These are phyloP conservation scores for Tricholauxania praeusta DNA, from an alignment of 2,888 invertebrate species.

Conservation along the genomic window DNA sequence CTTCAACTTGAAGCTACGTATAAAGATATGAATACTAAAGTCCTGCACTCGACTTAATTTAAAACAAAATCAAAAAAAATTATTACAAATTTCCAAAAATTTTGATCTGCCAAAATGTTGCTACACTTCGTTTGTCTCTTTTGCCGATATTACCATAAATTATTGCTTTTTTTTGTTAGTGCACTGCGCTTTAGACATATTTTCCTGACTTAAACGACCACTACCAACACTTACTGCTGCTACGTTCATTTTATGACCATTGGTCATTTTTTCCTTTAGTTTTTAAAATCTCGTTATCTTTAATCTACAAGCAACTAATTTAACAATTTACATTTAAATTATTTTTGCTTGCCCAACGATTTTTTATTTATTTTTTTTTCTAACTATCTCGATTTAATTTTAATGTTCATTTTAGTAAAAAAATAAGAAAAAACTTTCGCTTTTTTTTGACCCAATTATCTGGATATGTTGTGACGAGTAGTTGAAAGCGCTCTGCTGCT, in stretches of 20 bases:
- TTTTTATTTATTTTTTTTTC: slow-evolving; percentile 9
- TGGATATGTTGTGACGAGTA: neutral
- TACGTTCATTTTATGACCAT: neutral
- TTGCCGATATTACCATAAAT: no score
- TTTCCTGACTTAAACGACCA: no score
- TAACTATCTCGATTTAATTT: neutral
- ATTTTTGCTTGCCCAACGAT: slow-evolving; percentile 7
- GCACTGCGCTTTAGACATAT: no score
- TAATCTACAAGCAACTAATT: slow-evolving; percentile 4
- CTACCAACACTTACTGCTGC: no score
- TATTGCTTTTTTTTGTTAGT: no score
- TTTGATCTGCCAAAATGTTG: no score
- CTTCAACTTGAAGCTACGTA: no score
- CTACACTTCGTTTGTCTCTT: no score
- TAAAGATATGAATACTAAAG: no score
- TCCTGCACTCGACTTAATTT: no score
- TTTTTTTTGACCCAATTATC: slow-evolving; percentile 12
- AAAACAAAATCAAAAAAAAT: no score
- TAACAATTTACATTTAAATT: slow-evolving; percentile 18
- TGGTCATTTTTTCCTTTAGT: neutral
- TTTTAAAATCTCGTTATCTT: slow-evolving; percentile 4
- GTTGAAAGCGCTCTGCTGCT: neutral
- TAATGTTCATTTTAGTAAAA: neutral
- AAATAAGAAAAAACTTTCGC: neutral
- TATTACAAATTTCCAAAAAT: no score